Percentiles rank a stretch among this genome's conserved stretches.
Conservation (phyloP, 2,797 vertebrate species). For the Anas capensis region DNA sequence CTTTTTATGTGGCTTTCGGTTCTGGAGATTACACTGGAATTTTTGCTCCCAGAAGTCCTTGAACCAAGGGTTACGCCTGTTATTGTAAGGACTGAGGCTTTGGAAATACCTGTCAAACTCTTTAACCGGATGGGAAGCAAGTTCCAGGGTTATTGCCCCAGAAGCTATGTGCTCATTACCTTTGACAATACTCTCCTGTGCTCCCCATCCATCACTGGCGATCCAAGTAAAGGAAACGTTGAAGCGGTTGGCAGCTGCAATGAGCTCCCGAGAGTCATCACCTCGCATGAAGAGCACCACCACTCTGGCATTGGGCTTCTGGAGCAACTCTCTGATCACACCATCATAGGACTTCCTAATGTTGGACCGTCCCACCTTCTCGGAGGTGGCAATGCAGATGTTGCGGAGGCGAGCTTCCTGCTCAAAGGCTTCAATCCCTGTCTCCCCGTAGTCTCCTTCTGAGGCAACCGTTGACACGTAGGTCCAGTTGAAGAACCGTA, state of each 20-base stretch:
- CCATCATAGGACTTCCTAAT: conserved; percentile 95
- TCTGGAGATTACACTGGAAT: conserved; percentile 91
- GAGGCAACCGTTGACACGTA: conserved; percentile 98
- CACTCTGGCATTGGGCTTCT: conserved; percentile 95
- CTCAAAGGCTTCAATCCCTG: conserved; percentile 97
- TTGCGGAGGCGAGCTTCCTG: conserved; percentile 95
- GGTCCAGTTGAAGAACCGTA: conserved; percentile 97
- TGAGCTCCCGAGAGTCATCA: conserved; percentile 93
- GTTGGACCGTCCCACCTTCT: conserved; percentile 95
- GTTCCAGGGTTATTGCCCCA: conserved; percentile 95
- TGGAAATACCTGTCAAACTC: conserved; percentile 95
- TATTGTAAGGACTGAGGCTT: conserved; percentile 88
- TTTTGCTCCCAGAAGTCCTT: conserved; percentile 99
- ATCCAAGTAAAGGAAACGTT: conserved; percentile 98
- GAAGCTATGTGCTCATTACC: conserved; percentile 93
- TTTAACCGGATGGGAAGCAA: conserved; percentile 91
- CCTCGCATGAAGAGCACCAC: conserved; percentile 96
- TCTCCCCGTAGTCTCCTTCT: conserved; percentile 96
- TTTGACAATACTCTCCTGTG: conserved; percentile 95
- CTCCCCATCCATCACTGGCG: conserved; percentile 98
- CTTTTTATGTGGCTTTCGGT: conserved; percentile 77
- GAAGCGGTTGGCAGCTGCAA: conserved; percentile 91
- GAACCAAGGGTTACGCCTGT: conserved; percentile 96
- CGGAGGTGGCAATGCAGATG: conserved; percentile 97
- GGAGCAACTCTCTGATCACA: conserved; percentile 92